Evolutionary conservation across 2,113 vertebrate genomes (phyloP), one percentile per base, ranked within the genome.

Genomic region (Polyodon spathula): DNA sequence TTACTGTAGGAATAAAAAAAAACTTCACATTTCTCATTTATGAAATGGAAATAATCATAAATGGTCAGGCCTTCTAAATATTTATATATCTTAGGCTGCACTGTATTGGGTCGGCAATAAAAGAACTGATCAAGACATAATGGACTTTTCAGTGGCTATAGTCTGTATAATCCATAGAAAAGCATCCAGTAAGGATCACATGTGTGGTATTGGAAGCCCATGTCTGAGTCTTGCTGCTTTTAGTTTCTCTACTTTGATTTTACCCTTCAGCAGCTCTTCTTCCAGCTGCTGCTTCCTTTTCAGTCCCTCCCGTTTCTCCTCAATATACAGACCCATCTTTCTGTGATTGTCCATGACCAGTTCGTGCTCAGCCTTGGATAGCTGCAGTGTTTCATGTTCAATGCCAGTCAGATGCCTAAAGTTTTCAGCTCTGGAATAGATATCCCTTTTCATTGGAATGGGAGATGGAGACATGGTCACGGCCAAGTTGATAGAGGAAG

Each of bases 241-340:
- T 61, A 98, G 79, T 73, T 90, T 96, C 78, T 98, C 96, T 73
- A 98, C 94, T 89, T 94, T 95, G 76, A 98, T 96, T 83, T 93
- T 97, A 67, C 92, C 89, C 86, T 83, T 82, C 27, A 98, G 81
- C 43, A 98, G 87, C 75, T 98, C 94, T 79, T 98, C 95, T 66
- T 98, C 95, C 63, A 99, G 82, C 27, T 93, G 89, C 71, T 99
- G 96, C 71, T 92, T 93, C 85, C 94, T 91, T 86, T 95, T 99
- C 73, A 97, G 85, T 40, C 93, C 93, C 81, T 96, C 93, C 63
- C 95, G 89, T 83, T 95, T 99, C 77, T 99, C 96, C 63, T 98
- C 93, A 69, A 99, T 83, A 72, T 98, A 99, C 6, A 94, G 76
- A 60, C 93, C 92, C 55, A 98, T 88, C 77, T 95, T 97, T 73